Conservation (phyloP, 2,797 vertebrate species). For the Calcarius lapponicus region DNA sequence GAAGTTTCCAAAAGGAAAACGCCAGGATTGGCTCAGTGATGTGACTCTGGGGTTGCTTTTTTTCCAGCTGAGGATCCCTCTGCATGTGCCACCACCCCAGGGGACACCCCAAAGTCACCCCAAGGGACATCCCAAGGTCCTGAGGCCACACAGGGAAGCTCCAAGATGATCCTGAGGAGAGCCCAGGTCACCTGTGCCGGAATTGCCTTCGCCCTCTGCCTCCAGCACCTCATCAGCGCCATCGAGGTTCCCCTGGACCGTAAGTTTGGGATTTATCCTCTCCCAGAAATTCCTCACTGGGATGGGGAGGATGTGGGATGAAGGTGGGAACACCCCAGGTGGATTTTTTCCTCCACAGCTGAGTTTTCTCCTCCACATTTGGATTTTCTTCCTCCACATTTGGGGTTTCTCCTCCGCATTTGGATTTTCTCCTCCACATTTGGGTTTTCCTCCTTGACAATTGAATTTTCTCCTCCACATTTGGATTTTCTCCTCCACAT, state of each 20-base stretch:
- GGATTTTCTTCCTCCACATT: background rate
- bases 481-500: no score
- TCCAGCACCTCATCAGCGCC: slow-evolving; percentile 74
- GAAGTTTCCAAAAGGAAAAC: background rate
- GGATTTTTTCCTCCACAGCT: background rate
- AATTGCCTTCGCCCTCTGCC: slow-evolving; percentile 76
- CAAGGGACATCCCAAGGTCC: background rate
- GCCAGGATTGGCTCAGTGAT: fast-evolving
- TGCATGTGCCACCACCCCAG: background rate
- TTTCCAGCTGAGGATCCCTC: slow-evolving; percentile 66
- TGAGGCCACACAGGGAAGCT: background rate
- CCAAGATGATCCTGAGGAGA: slow-evolving; percentile 71
- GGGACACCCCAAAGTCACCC: background rate
- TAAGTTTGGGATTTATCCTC: slow-evolving; percentile 76
- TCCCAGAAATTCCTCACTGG: fast-evolving
- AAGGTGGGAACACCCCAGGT: background rate
- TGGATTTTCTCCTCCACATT: background rate
- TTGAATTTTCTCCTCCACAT: no score
- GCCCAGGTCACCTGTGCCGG: background rate
- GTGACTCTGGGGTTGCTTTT: background rate
- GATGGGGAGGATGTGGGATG: background rate
- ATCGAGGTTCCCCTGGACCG: slow-evolving; percentile 92
- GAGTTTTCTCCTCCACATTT: background rate
- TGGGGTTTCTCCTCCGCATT: background rate
- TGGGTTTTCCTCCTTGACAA: background rate